Percentiles rank a stretch among this genome's conserved stretches.
phyloP scores from a whole-genome alignment of 2,113 vertebrate genomes.

The Solenodon paradoxus region DNA sequence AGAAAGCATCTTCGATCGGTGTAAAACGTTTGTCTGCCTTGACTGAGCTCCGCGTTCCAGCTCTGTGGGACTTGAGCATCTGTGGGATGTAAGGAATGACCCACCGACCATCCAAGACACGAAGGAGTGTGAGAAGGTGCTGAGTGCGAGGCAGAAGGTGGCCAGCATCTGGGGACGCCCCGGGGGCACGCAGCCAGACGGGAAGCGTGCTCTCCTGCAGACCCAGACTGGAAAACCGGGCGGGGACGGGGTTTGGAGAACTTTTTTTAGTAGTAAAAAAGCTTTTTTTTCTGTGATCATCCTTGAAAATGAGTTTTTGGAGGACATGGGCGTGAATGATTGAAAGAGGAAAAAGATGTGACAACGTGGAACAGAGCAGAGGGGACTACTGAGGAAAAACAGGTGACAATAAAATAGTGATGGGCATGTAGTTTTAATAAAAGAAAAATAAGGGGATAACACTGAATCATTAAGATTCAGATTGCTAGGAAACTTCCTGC shows the following conservation, averaged over 20 bases:
- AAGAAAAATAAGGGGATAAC: background rate
- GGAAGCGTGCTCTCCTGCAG: too few relatives aligned
- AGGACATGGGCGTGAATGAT: background rate
- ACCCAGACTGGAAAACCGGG: too few relatives aligned
- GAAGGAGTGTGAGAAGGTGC: rapidly evolving
- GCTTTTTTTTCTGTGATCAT: rapidly evolving
- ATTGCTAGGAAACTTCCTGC: rapidly evolving
- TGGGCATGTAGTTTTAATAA: background rate
- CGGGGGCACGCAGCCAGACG: too few relatives aligned
- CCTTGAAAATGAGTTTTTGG: background rate
- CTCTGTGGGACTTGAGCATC: too few relatives aligned
- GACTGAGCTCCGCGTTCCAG: rapidly evolving
- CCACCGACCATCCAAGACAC: background rate
- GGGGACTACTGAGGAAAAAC: background rate
- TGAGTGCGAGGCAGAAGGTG: rapidly evolving
- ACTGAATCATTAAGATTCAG: rapidly evolving
- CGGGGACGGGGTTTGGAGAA: too few relatives aligned
- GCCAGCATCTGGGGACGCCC: too few relatives aligned
- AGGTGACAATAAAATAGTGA: background rate
- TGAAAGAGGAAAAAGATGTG: background rate
- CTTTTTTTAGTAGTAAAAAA: too few relatives aligned
- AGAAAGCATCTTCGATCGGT: background rate
- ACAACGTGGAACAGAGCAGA: background rate
- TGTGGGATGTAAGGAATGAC: rapidly evolving
- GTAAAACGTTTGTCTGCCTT: rapidly evolving